Conservation (phyloP, 2,888 invertebrate species). For the Drosophila melanosoma region DNA sequence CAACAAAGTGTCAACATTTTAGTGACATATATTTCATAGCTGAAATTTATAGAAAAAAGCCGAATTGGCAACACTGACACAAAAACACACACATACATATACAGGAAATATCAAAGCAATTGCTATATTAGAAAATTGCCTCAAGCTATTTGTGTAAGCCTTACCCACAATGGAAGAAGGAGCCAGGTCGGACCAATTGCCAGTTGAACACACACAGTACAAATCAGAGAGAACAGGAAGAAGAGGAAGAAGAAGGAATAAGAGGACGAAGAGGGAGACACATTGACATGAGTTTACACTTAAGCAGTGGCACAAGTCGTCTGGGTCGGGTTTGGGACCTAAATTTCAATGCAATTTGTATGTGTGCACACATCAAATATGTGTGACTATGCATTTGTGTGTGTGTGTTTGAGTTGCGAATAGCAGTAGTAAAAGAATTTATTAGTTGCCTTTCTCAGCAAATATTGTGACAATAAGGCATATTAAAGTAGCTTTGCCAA, state of each 20-base stretch:
- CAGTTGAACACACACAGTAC: constrained; percentile 3
- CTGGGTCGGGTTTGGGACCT: constrained; percentile 35
- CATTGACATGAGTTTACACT: constrained; percentile 57
- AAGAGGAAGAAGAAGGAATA: not conserved
- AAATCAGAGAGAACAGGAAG: not conserved
- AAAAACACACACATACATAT: not conserved
- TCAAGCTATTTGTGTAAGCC: constrained; percentile 35
- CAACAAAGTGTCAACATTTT: not conserved
- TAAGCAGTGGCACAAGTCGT: constrained; percentile 20
- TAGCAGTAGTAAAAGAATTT: constrained; percentile 69
- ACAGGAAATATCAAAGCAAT: constrained; percentile 27
- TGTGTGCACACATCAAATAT: constrained; percentile 48
- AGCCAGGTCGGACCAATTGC: not conserved
- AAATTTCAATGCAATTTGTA: constrained; percentile 54
- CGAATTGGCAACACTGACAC: not conserved
- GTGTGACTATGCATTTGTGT: constrained; percentile 20
- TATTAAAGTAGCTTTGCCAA: constrained; percentile 50
- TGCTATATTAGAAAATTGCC: constrained; percentile 43
- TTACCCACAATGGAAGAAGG: not conserved
- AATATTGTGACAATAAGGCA: constrained; percentile 76
- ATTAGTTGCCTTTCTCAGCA: constrained; percentile 74
- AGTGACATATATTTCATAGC: not conserved
- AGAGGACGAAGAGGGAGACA: constrained; percentile 6
- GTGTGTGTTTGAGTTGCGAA: constrained; percentile 31
- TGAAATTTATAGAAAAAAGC: not conserved